These are phyloP conservation scores for Proteles cristata DNA, from an alignment of 2,113 vertebrate genomes.

Conservation along the genomic window DNA sequence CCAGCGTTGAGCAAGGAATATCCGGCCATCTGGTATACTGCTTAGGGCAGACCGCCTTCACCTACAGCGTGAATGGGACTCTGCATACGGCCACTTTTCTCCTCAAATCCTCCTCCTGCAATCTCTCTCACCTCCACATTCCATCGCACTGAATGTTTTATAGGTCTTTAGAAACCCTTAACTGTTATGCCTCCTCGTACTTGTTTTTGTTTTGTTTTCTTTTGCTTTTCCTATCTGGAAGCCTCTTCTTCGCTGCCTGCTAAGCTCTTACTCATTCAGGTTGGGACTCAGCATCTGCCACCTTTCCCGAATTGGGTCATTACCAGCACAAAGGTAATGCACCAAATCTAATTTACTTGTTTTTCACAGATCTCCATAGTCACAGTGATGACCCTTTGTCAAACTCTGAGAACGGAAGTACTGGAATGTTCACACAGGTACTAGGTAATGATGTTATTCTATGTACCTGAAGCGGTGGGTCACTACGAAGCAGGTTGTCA, in stretches of 20 bases:
- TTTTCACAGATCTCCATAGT: background rate
- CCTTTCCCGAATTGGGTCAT: background rate
- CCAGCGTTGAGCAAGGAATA: background rate
- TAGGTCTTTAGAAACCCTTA: background rate
- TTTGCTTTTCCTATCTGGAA: background rate
- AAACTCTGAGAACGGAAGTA: background rate
- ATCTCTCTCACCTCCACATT: background rate
- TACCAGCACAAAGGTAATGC: background rate
- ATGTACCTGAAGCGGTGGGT: background rate
- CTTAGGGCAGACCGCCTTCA: no score
- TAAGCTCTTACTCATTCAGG: background rate
- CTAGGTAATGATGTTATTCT: background rate
- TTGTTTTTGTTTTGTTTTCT: background rate
- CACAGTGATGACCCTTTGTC: background rate
- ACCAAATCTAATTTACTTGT: background rate
- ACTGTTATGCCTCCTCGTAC: background rate
- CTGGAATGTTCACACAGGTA: background rate
- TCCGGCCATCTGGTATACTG: background rate
- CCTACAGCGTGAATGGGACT: background rate
- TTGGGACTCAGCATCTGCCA: background rate
- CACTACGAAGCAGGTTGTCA: background rate
- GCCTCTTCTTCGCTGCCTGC: background rate
- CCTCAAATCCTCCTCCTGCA: background rate
- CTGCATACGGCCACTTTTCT: background rate
- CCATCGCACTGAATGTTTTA: background rate